Base-by-base conservation (phyloP, 2,888 invertebrate genomes). In the Drosophila conformis region DNA sequence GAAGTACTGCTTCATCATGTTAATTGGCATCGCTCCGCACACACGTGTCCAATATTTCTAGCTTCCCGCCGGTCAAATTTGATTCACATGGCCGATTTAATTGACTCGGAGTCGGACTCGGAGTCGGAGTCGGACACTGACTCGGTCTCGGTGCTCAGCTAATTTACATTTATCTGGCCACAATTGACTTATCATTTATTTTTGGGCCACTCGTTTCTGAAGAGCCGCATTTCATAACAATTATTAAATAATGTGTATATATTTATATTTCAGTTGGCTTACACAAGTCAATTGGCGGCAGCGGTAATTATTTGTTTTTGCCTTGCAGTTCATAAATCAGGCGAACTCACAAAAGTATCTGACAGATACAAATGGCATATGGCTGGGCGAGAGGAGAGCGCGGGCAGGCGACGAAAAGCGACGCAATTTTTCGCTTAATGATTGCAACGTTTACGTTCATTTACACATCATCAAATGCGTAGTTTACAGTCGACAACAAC, bases 401-500 rank as follows among this genome's bases (percentile, higher is more conserved):
- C 36, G 36, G 73, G 54, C 56, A 46, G 25, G 33, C 40, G 33
- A 49, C 56, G 60, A 35, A 49, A 56, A 18, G 36, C 64, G 58
- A 69, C 61, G 61, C 63, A 60, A 66, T 61, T 61, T 62, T 48
- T 65, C 69, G 59, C 70, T 69, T 79, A 83, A 83, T 86, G 74
- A 83, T 83, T 78, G 76, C 84, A 77, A 71, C 82, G 75, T 75
- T 87, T 78, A 78, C 82, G 87, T 82, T 82, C 80, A 89, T 82
- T 87, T 80, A 78, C 84, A 82, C 80, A 83, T 78, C 87, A 87
- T 83, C 89, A 85, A 89, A 78, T 87, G 89, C 87, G 89, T 89
- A 82, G 86, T 89, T 89, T 71, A 68, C 73, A 60, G 71, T 78
- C 54, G 29, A 25, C 25, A 46, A 25, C 15, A 46, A 25, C 25